Conservation (phyloP, 2,113 vertebrate genomes). For the Haliaeetus leucogaster region DNA sequence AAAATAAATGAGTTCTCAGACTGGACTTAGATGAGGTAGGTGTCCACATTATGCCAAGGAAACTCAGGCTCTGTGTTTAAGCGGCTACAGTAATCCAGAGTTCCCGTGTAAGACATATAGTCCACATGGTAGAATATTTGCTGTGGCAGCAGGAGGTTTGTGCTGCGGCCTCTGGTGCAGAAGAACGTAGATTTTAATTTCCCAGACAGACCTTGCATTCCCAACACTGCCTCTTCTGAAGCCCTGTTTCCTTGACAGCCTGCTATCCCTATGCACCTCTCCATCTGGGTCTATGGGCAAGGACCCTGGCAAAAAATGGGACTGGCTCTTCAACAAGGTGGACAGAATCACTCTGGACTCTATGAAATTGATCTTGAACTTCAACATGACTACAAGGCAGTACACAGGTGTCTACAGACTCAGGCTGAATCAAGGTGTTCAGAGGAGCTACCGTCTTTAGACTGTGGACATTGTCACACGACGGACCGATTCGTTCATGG, state of each 20-base stretch:
- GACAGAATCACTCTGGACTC: background rate
- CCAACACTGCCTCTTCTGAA: background rate
- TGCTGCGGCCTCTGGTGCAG: background rate
- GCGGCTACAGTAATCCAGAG: background rate
- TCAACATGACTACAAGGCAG: background rate
- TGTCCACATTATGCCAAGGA: background rate
- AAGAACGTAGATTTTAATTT: background rate
- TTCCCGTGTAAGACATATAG: background rate
- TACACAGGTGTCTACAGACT: background rate
- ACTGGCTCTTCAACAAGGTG: background rate
- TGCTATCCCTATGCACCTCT: background rate
- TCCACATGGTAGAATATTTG: background rate
- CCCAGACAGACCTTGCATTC: background rate
- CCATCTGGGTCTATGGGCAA: background rate
- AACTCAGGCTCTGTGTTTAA: background rate
- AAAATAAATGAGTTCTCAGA: background rate
- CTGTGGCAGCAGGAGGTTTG: background rate
- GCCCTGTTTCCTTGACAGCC: background rate
- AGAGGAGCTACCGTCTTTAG: background rate
- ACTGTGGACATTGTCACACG: accelerated
- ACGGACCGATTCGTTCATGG: accelerated
- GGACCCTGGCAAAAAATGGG: background rate
- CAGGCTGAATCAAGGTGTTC: background rate
- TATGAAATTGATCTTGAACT: background rate
- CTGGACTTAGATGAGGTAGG: background rate